Base-by-base conservation (phyloP, 2,797 vertebrate species). In the Margarornis squamiger region DNA sequence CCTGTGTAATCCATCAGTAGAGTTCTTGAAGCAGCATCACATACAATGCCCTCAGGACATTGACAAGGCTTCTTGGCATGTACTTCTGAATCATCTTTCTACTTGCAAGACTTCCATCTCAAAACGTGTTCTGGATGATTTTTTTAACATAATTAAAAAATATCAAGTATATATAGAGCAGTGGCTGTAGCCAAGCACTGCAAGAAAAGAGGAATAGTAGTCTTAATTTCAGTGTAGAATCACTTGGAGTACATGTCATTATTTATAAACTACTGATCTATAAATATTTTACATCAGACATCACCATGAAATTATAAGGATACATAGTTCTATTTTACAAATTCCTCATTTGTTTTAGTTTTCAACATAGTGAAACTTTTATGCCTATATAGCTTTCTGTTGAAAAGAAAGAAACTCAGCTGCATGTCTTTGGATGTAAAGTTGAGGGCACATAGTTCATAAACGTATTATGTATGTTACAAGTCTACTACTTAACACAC, bases 1-100 rank as follows among this genome's bases (percentile, higher is more conserved):
- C 10, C 1, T 21, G 4, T 32, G 30, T 36, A 58, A 68, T 22
- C 45, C 14, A 34, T 7, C 7, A 1, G 0, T 4, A 34, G 26
- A 15, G 27, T 5, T 51, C 39, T 17, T 59, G 46, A 59, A 55
- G 49, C 10, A 68, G 13, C 23, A 36, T 11, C 32, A 24, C 2
- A 1, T 17, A 12, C 2, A 1, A 20, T 46, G 23, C 4, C 13
- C 10, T 38, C 30, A 36, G 27, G 10, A 14, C 36, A 46, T 15
- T 55, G 45, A 23, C 14, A 46, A 46, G n/a, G 6, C 13, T 48
- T 27, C 36, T 51, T n/a, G 41, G 39, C 16, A 7, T 14, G 8
- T 45, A 32, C 12, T 81, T 65, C 57, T 48, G 32, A 55, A 68
- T 45, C 51, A 36, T 16, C 19, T 49, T 54, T 76, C 41, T 76